Evolutionary conservation across 2,888 invertebrate species (phyloP).

Genomic region (Hemicrepidius hirtus): DNA sequence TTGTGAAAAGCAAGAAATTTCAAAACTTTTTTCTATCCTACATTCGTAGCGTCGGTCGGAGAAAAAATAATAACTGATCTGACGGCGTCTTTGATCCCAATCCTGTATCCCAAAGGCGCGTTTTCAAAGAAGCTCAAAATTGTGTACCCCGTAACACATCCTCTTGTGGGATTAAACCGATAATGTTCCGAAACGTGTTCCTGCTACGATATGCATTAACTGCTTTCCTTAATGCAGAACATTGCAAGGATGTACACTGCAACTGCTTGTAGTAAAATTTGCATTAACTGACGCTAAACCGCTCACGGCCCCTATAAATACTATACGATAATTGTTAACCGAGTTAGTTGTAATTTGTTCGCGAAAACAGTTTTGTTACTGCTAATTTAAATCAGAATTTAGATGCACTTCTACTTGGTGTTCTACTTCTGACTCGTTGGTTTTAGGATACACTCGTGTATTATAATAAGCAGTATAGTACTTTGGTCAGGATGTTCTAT

Average conservation of each 20-base stretch:
- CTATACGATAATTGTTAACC: slow-evolving; percentile 42
- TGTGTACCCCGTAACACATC: slow-evolving; percentile 43
- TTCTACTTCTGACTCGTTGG: not conserved
- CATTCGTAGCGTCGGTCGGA: not conserved
- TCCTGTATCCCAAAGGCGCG: slow-evolving; percentile 31
- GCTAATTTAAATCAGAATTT: slow-evolving; percentile 29
- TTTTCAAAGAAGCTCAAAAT: slow-evolving; percentile 36
- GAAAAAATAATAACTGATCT: slow-evolving; percentile 34
- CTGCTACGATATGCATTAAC: slow-evolving; percentile 40
- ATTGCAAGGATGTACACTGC: slow-evolving; percentile 17
- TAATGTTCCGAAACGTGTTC: slow-evolving; percentile 54
- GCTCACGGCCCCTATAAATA: slow-evolving; percentile 28
- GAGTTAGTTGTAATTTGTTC: slow-evolving; percentile 26
- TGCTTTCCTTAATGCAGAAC: slow-evolving; percentile 32
- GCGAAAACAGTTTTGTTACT: slow-evolving; percentile 6
- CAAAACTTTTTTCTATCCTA: not conserved
- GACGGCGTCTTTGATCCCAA: slow-evolving; percentile 27
- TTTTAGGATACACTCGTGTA: not conserved
- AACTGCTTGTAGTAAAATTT: slow-evolving; percentile 43
- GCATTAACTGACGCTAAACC: slow-evolving; percentile 43
- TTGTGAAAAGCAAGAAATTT: not conserved
- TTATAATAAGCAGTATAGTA: not conserved
- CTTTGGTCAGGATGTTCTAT: not conserved
- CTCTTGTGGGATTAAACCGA: slow-evolving; percentile 55
- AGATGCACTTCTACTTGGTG: slow-evolving; percentile 8